Base-by-base conservation (phyloP, 2,888 invertebrate genomes). In the Leptarthrus brevirostris region DNA sequence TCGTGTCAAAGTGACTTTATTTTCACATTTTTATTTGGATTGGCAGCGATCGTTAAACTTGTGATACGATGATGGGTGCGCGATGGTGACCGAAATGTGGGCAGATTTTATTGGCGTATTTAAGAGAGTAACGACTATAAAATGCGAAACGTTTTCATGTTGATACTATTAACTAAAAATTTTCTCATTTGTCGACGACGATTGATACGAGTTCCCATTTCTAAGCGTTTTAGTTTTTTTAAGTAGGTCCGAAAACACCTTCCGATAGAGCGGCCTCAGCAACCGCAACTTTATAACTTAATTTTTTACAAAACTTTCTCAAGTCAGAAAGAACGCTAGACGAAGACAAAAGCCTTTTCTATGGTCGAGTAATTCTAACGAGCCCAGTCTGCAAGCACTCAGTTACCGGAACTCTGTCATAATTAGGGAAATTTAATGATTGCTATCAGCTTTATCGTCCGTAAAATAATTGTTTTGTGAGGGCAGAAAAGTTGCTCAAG, bases 351-450 rank as follows among this genome's bases (percentile, higher is more conserved):
- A 56, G 40, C 20, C 61, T 20, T 8, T 61, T 36, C 2, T 40
- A 61, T 20, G 40, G 40, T 61, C 40, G 61, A 40, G 14, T 14
- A 12, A 16, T 10, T 20, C n/a, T 40, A 61, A 61, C 36, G 61
- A 20, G 40, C 40, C 61, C 20, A 20, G 5, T n/a, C n/a, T n/a
- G n/a, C n/a, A n/a, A n/a, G n/a, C n/a, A n/a, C 24, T 30, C 16
- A 20, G 49, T 22, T 16, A 69, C 69, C 52, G 69, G 69, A 69
- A 69, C 69, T 18, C 4, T 6, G n/a, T 26, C 18, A 34, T 69
- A 26, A 69, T 69, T 52, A 69, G 30, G 52, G 52, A 69, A 52
- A 52, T 69, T 69, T 69, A 34, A 69, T 69, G 69, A 69, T 69
- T 26, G 52, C 52, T 69, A 69, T 69, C 69, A 20, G 34, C 34